Base-by-base conservation (phyloP, 2,797 vertebrate genomes). In the Chaetophractus vellerosus region DNA sequence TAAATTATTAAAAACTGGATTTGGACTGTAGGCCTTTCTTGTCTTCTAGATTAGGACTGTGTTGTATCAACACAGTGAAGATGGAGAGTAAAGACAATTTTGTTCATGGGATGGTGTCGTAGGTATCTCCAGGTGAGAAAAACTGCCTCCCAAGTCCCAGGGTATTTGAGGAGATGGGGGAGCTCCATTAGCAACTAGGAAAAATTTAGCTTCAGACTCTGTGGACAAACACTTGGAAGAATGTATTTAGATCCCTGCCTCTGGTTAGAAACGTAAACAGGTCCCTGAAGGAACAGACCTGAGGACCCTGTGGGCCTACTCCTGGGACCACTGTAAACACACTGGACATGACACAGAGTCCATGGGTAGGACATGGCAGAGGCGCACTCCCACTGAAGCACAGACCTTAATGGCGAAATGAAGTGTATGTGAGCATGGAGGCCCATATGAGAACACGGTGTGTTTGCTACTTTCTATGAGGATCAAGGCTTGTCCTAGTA, bases 1-100 rank as follows among this genome's bases (percentile, higher is more conserved):
- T 97, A 85, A 90, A 98, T 96, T 55, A 92, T 96, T 74, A 90
- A 91, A 90, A 23, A 64, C 8, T 8, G 87, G 12, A 26, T 90
- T 96, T 74, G 93, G 74, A 50, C 57, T 88, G 18, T 50, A 86
- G 79, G 55, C 71, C 72, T 31, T 95, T 76, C 84, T 72, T 38
- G 92, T 95, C 86, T 88, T 96, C 83, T 92, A 38, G 79, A 45
- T 33, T 31, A 75, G 38, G 8, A 0, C 72, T 91, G 69, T 8
- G 0, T 74, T 59, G 38, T 75, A 66, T 69, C 90, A 91, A 74
- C 59, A 55, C 24, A 2, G 0, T 2, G 33, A 81, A 55, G 91
- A 81, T 78, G 92, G 72, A 36, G 0, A 1, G 69, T 36, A 66
- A 86, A 89, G 80, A 55, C 23, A 15, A 11, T 36, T 63, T 45